Evolutionary conservation across 2,797 vertebrate species (phyloP).

Genomic region (Tolypeutes matacus): DNA sequence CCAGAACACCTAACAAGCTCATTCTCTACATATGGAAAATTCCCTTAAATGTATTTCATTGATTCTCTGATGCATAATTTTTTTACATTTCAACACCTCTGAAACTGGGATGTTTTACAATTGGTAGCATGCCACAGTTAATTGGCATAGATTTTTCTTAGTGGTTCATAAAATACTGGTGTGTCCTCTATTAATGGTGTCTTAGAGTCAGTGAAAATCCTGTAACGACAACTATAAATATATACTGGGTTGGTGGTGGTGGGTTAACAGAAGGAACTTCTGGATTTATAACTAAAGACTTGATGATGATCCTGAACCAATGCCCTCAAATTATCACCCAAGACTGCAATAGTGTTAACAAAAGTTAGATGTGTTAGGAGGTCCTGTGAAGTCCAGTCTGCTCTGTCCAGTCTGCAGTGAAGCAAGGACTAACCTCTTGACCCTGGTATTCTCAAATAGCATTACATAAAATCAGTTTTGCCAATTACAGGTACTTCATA

Average conservation of each 20-base stretch:
- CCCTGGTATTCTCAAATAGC: background rate
- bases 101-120: background rate
- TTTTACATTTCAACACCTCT: slow-evolving; percentile 14
- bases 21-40: background rate
- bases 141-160: background rate
- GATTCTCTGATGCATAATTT: background rate
- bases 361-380: background rate
- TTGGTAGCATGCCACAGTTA: background rate
- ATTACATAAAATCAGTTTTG: background rate
- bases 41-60: background rate
- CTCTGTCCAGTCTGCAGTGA: background rate
- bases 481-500: background rate
- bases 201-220: background rate
- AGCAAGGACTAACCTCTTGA: background rate
- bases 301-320: background rate
- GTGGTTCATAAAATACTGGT: slow-evolving; percentile 28
- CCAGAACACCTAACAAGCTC: background rate
- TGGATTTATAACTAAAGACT: background rate
- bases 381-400: background rate
- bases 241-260: background rate
- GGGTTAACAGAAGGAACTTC: background rate
- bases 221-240: background rate
- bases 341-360: background rate
- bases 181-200: background rate
- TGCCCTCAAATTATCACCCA: background rate